These are phyloP conservation scores for Bradypodion pumilum DNA, from an alignment of 2,797 vertebrate genomes.

Conservation along the genomic window DNA sequence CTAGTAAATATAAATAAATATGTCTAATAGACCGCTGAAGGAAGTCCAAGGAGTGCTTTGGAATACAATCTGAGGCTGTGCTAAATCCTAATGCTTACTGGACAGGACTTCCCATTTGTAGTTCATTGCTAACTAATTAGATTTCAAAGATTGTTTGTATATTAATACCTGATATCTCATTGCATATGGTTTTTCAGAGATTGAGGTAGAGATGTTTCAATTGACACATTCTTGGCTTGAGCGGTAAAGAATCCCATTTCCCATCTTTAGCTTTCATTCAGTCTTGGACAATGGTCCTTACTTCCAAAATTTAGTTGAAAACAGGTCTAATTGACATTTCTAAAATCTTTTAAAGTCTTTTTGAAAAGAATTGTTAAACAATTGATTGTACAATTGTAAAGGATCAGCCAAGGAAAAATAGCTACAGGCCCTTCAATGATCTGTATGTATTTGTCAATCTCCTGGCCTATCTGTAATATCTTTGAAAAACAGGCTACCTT, in stretches of 20 bases:
- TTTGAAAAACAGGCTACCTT: background rate
- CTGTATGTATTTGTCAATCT: conserved; percentile 24
- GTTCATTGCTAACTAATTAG: conserved; percentile 61
- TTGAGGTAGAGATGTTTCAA: conserved; percentile 20
- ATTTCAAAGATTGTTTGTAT: conserved; percentile 63
- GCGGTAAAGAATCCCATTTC: conserved; percentile 57
- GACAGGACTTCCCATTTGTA: conserved; percentile 58
- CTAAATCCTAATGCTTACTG: conserved; percentile 32
- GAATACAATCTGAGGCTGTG: conserved; percentile 34
- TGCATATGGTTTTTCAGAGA: conserved; percentile 27
- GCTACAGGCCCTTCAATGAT: conserved; percentile 7
- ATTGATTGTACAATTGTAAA: conserved; percentile 28
- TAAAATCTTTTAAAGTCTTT: conserved; percentile 44
- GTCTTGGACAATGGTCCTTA: background rate
- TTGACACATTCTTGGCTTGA: conserved; percentile 49
- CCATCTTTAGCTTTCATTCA: conserved; percentile 33
- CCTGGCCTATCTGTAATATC: background rate
- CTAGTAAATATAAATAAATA: conserved; percentile 36
- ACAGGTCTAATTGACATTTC: conserved; percentile 49
- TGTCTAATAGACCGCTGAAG: conserved; percentile 4
- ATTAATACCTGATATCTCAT: conserved; percentile 52
- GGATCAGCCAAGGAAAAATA: conserved; percentile 32
- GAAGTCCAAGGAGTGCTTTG: conserved; percentile 33
- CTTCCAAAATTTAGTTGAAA: conserved; percentile 3
- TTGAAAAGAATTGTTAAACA: conserved; percentile 16